Evolutionary conservation across 2,888 invertebrate genomes (phyloP), one percentile per base, ranked within the genome.

Genomic region (Napeogenes sylphis): DNA sequence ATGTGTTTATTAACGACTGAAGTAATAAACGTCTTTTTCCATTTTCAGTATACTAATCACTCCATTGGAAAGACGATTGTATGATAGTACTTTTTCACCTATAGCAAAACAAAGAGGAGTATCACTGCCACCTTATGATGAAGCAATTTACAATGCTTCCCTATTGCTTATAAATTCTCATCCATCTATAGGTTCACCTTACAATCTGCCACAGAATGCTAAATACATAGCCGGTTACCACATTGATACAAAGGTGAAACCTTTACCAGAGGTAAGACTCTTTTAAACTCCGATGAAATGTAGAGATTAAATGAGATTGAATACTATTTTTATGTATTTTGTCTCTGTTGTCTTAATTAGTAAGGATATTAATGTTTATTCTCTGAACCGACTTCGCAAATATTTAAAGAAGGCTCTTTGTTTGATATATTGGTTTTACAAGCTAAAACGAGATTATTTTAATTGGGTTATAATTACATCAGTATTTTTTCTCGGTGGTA

Each of bases 81-180:
- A 47, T 21, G 4, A 14, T 47, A 47, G 14, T 4, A 5, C 21
- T 14, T 47, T 47, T 21, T 47, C 47, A 14, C 14, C n/a, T 10
- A 47, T 47, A 47, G 47, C 47, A 8, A 47, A 47, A 47, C 14
- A 47, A 47, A 47, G 61, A 55, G 67, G 66, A 3, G 54, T 57
- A 21, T 32, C 33, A 4, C 55, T 69, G 32, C 71, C 71, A 21
- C 6, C 58, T 8, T 67, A 63, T 30, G 58, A 63, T 5, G 68
- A 68, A 3, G 47, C 67, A 14, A 62, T 56, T 38, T 65, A 67
- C 56, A 73, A 71, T 42, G 70, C 64, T 2, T 71, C 71, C 4
- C 42, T 73, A 5, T 35, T 71, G 33, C 47, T 85, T 0, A 47
- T 79, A 0, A 84, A 83, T 60, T 80, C 84, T 0, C 83, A 85